A percentile compares a stretch with the other conserved stretches of the same genome.
These are phyloP conservation scores for Elysia crispata DNA, from an alignment of 2,888 invertebrate species.

Conservation along the genomic window DNA sequence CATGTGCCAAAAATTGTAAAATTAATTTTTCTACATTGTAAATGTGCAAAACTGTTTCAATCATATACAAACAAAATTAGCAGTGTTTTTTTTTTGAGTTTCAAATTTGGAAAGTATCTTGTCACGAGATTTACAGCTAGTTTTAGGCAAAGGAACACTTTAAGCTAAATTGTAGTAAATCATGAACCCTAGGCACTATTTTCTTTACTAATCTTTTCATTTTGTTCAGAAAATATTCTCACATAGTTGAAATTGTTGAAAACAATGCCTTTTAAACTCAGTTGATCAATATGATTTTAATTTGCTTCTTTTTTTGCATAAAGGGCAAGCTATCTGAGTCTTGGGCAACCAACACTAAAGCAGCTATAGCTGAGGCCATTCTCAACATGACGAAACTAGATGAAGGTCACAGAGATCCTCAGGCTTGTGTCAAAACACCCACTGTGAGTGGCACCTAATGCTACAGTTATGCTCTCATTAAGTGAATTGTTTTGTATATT, in stretches of 20 bases:
- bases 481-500: too few relatives aligned
- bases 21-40: not conserved
- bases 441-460: slow-evolving; percentile 80
- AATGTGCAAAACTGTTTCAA: not conserved
- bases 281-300: too few relatives aligned
- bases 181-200: not conserved
- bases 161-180: not conserved
- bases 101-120: not conserved
- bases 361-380: slow-evolving; percentile 91
- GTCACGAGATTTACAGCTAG: not conserved
- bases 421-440: slow-evolving; percentile 88
- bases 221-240: not conserved
- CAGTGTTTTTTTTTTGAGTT: not conserved
- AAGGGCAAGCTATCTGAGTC: slow-evolving; percentile 53
- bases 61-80: not conserved
- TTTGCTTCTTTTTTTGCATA: too few relatives aligned
- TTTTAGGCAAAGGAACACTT: not conserved
- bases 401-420: slow-evolving; percentile 86
- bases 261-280: too few relatives aligned
- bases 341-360: slow-evolving; percentile 92
- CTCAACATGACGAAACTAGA: slow-evolving; percentile 88
- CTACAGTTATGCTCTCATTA: not conserved
- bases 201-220: not conserved
- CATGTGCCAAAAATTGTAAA: too few relatives aligned
- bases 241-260: too few relatives aligned